Evolutionary conservation across 2,888 invertebrate species (phyloP).

Genomic region (Operophtera brumata): DNA sequence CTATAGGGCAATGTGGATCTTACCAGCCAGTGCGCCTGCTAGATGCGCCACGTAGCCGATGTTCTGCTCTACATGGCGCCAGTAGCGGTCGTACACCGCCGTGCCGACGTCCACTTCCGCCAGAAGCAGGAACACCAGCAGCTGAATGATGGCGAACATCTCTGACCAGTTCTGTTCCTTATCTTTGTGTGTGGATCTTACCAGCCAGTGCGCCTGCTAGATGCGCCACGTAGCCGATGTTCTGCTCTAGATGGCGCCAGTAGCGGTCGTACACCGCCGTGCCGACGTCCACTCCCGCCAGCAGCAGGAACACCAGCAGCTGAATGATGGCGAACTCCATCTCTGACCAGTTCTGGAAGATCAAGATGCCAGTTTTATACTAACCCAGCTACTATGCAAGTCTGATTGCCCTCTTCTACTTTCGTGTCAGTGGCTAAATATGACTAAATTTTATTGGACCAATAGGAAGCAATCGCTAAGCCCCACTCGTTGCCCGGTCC

Average conservation of each 20-base stretch:
- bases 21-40: constrained; percentile 93
- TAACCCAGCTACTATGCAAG: no score
- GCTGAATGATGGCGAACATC: constrained; percentile 95
- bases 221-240: constrained; percentile 97
- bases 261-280: constrained; percentile 95
- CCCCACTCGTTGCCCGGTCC: no score
- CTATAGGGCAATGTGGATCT: no score
- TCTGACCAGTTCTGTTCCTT: constrained; percentile 98
- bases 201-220: constrained; percentile 95
- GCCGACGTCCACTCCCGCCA: constrained; percentile 92
- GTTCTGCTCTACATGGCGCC: constrained; percentile 84
- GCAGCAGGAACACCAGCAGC: constrained; percentile 88
- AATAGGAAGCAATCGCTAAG: no score
- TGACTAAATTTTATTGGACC: no score
- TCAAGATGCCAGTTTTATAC: neutral
- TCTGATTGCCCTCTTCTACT: no score
- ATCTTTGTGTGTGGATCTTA: constrained; percentile 39
- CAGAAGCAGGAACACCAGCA: constrained; percentile 90
- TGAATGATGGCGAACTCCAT: constrained; percentile 97
- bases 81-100: constrained; percentile 94
- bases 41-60: constrained; percentile 97
- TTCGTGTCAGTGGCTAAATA: no score
- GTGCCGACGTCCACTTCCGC: constrained; percentile 92
- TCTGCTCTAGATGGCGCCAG: constrained; percentile 83
- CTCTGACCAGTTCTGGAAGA: constrained; percentile 94